Percentiles rank a stretch among this genome's conserved stretches.
Evolutionary conservation across 2,797 vertebrate genomes (phyloP).

Genomic region (Lutjanus argentimaculatus): DNA sequence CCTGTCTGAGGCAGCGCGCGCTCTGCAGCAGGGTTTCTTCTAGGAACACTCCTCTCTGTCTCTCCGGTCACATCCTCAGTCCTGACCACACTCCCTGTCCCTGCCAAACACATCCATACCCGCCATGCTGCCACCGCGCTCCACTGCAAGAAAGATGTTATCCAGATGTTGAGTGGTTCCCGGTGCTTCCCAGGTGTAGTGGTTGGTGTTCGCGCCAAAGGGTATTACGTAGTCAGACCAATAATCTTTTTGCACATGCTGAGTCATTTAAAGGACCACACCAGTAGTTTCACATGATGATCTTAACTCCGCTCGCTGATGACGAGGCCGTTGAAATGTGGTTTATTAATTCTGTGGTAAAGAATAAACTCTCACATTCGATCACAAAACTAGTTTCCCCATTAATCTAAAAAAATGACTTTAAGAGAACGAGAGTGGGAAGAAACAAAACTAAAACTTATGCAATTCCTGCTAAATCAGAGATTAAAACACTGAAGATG

Average conservation of each 20-base stretch:
- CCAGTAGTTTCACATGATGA: background rate
- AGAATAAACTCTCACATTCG: background rate
- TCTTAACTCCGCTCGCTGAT: background rate
- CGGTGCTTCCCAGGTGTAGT: conserved; percentile 10
- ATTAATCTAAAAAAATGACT: background rate
- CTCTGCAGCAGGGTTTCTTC: conserved; percentile 35
- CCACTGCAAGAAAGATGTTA: conserved; percentile 12
- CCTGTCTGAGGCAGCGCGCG: conserved; percentile 35
- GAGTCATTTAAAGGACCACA: conserved; percentile 11
- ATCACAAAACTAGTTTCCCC: background rate
- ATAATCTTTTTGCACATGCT: conserved; percentile 10
- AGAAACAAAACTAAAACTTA: background rate
- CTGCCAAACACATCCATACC: background rate
- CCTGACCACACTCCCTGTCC: conserved; percentile 9
- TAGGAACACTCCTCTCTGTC: conserved; percentile 6
- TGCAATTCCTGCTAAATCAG: background rate
- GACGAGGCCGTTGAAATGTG: background rate
- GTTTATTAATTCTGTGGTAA: background rate
- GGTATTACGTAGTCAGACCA: conserved; percentile 9
- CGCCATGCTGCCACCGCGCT: background rate
- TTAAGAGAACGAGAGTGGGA: background rate
- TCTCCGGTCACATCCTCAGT: background rate
- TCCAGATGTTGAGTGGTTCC: conserved; percentile 26
- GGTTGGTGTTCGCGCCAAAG: background rate
- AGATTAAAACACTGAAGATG: background rate